These are phyloP conservation scores for Hipparchia sbordonii DNA, from an alignment of 2,888 invertebrate species.

Conservation along the genomic window DNA sequence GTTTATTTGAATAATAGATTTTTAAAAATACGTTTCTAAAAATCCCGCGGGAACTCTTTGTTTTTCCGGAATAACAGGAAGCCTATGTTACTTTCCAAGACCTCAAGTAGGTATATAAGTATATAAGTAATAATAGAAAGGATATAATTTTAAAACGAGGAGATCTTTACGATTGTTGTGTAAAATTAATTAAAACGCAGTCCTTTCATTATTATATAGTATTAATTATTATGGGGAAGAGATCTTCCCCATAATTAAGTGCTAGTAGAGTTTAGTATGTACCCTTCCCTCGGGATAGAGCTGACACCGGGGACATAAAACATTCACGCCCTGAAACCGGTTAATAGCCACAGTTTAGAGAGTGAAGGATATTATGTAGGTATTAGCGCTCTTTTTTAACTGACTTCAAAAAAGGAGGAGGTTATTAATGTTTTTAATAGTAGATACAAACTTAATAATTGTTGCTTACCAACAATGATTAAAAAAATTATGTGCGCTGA, in stretches of 20 bases:
- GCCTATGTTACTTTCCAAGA: not conserved
- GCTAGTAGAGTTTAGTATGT: constrained; percentile 67
- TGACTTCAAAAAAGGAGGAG: constrained; percentile 27
- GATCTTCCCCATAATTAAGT: constrained; percentile 75
- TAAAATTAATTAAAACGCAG: constrained; percentile 76
- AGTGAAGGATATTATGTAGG: constrained; percentile 41
- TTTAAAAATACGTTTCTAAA: too few species aligned
- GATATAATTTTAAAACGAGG: constrained; percentile 49
- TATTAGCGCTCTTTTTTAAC: constrained; percentile 24
- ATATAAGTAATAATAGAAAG: not conserved
- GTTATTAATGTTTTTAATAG: constrained; percentile 21
- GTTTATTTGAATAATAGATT: too few species aligned
- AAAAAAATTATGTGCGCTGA: too few species aligned
- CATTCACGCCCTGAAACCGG: constrained; percentile 69
- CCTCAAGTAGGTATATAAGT: too few species aligned
- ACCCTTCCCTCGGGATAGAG: constrained; percentile 61
- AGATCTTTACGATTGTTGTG: constrained; percentile 55
- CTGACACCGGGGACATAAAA: constrained; percentile 70
- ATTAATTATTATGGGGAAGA: too few species aligned
- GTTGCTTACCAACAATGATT: too few species aligned
- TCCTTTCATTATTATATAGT: constrained; percentile 37
- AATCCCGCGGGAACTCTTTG: too few species aligned
- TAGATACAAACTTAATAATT: too few species aligned
- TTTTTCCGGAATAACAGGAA: too few species aligned
- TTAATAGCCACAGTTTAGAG: constrained; percentile 73